Evolutionary conservation across 2,113 vertebrate genomes (phyloP).

Genomic region (Ovibos moschatus): DNA sequence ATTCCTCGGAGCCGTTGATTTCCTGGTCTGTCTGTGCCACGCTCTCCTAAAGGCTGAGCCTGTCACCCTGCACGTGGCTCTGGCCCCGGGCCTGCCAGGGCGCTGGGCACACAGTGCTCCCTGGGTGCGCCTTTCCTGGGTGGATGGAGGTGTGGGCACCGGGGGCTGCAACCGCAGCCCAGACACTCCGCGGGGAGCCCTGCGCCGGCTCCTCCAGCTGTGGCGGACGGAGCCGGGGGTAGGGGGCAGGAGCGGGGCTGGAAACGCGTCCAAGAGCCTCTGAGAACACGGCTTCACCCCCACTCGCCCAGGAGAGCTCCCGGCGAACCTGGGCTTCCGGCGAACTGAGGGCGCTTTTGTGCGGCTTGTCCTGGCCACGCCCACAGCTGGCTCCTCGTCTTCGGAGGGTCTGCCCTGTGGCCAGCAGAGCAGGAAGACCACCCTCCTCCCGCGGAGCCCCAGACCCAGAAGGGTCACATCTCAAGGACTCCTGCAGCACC

Average conservation of each 20-base stretch:
- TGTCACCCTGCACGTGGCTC: not conserved
- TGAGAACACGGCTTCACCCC: not conserved
- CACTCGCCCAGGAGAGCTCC: rapidly evolving
- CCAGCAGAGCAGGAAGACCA: not conserved
- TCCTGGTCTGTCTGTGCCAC: not conserved
- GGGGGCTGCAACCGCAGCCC: not conserved
- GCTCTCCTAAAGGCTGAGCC: not conserved
- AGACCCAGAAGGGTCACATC: not conserved
- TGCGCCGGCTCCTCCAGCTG: not conserved
- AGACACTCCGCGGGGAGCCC: not conserved
- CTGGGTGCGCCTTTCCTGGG: not conserved
- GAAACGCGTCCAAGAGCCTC: not conserved
- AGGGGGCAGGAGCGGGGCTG: no score
- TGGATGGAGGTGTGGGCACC: no score
- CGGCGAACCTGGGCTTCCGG: not conserved
- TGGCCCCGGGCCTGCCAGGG: not conserved
- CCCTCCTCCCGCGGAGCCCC: not conserved
- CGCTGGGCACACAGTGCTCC: not conserved
- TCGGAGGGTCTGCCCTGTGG: not conserved
- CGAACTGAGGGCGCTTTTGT: not conserved
- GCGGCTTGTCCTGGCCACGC: not conserved
- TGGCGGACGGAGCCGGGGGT: rapidly evolving
- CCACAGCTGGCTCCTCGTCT: not conserved
- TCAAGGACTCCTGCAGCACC: not conserved
- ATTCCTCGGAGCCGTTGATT: not conserved